A percentile compares a stretch with the other conserved stretches of the same genome.
Evolutionary conservation across 1,140 invertebrate genomes (phyloP).

Genomic region (Neotoxoptera formosana): DNA sequence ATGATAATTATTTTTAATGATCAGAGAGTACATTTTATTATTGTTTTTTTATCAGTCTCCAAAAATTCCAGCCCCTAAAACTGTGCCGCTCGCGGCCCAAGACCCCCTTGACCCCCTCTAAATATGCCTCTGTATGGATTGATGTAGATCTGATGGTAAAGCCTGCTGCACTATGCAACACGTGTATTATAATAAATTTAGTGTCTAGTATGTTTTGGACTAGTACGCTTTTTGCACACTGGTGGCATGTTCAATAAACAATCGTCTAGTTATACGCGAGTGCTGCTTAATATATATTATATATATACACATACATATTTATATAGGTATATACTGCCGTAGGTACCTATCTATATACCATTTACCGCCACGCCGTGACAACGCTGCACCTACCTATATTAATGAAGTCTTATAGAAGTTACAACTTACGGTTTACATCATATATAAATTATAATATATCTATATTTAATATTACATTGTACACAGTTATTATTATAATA

Average conservation of each 20-base stretch:
- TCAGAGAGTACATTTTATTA: no score
- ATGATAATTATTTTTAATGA: no score
- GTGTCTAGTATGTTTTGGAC: background rate
- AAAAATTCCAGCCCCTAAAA: no score
- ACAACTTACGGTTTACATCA: background rate
- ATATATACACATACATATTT: no score
- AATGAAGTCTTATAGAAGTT: constrained; percentile 16
- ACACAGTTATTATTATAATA: background rate
- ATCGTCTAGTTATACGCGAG: background rate
- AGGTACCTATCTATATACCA: no score
- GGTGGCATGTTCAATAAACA: background rate
- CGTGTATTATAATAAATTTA: background rate
- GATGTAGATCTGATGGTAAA: background rate
- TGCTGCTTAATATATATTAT: background rate
- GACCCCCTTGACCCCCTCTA: no score
- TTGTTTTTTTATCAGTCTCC: no score
- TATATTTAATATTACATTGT: background rate
- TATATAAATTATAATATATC: background rate
- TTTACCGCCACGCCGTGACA: background rate
- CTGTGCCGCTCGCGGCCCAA: no score
- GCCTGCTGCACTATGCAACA: background rate
- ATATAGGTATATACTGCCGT: background rate
- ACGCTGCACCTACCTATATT: background rate
- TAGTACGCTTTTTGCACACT: background rate
- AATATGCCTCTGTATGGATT: background rate